Conservation (phyloP, 2,888 invertebrate genomes). For the Hemithea aestivaria region DNA sequence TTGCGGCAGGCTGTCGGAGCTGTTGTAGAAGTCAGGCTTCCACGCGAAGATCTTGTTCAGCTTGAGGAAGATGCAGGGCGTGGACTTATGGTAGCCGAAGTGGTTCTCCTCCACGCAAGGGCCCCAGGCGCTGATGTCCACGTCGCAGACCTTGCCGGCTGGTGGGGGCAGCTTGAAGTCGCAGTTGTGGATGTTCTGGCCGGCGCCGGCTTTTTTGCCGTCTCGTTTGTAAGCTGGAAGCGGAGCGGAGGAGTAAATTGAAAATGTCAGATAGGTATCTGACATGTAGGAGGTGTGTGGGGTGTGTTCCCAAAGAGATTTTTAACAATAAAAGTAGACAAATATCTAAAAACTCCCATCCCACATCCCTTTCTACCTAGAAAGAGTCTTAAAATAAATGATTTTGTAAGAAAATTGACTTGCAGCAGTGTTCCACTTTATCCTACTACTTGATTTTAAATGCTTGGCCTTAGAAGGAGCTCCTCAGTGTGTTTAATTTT, state of each 20-base stretch:
- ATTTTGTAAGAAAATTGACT: no score
- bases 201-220: slow-evolving; percentile 84
- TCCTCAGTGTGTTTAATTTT: no score
- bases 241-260: neutral
- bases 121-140: slow-evolving; percentile 88
- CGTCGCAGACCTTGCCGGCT: slow-evolving; percentile 90
- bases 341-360: no score
- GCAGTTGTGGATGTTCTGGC: slow-evolving; percentile 87
- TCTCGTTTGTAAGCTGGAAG: slow-evolving; percentile 84
- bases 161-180: slow-evolving; percentile 85
- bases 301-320: no score
- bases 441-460: no score
- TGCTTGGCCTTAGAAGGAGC: no score
- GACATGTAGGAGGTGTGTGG: no score
- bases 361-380: no score
- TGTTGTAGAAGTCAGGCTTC: slow-evolving; percentile 90
- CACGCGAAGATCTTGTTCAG: slow-evolving; percentile 97
- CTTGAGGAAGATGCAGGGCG: slow-evolving; percentile 96
- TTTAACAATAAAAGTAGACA: no score
- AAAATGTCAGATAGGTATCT: slow-evolving; percentile 35
- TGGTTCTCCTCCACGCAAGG: slow-evolving; percentile 90
- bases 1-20: slow-evolving; percentile 82
- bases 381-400: no score
- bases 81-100: slow-evolving; percentile 94
- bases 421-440: no score